Evolutionary conservation across 2,888 invertebrate genomes (phyloP).

Genomic region (Brachylomia viminalis): DNA sequence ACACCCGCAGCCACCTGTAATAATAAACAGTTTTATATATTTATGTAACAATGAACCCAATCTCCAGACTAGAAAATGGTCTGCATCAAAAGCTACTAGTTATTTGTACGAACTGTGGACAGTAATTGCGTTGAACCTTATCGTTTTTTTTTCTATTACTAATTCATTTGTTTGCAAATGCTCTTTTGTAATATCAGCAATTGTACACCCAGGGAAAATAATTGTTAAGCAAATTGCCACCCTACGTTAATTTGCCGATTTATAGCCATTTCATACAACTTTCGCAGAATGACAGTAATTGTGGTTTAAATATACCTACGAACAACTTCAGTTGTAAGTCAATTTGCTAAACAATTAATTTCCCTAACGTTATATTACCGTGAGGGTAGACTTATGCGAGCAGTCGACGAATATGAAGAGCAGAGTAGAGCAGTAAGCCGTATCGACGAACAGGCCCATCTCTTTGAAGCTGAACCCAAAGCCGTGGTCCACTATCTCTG

Average conservation of each 20-base stretch:
- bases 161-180: background rate
- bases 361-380: constrained; percentile 73
- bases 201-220: background rate
- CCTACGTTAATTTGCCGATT: background rate
- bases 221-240: background rate
- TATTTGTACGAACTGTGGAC: background rate
- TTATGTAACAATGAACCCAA: background rate
- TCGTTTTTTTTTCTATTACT: background rate
- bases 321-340: background rate
- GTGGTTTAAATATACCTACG: background rate
- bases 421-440: constrained; percentile 91
- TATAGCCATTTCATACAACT: background rate
- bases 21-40: background rate
- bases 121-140: background rate
- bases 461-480: constrained; percentile 92
- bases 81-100: background rate
- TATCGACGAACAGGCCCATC: constrained; percentile 92
- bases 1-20: constrained; percentile 91
- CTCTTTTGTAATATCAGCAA: background rate
- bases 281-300: background rate
- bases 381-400: constrained; percentile 92
- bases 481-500: constrained; percentile 92
- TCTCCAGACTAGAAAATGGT: background rate
- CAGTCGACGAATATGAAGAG: constrained; percentile 92
- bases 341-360: background rate